A percentile compares a stretch with the other conserved stretches of the same genome.
phyloP scores from a whole-genome alignment of 2,888 invertebrate genomes.

The Pseudococcus jackbeardsleyi region DNA sequence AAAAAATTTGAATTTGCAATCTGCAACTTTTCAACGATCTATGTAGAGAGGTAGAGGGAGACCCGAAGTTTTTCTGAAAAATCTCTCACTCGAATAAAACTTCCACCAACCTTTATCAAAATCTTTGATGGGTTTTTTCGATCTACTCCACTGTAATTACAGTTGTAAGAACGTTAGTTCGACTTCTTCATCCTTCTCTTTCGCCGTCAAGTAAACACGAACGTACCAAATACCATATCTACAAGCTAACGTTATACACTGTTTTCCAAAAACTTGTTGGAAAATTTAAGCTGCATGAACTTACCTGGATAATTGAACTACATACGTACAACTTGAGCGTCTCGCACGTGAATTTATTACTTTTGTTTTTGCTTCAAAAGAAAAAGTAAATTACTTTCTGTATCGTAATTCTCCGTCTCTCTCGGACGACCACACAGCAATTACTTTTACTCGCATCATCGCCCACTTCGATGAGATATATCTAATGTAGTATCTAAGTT shows the following conservation, averaged over 20 bases:
- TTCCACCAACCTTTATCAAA: no score
- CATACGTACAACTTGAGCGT: not conserved
- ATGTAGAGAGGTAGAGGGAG: no score
- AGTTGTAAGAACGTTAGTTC: no score
- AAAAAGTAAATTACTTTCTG: not conserved
- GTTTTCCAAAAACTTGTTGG: not conserved
- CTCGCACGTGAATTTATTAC: constrained; percentile 2
- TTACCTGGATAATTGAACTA: not conserved
- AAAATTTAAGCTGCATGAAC: not conserved
- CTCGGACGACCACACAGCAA: not conserved
- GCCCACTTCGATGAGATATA: not conserved
- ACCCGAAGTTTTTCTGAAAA: no score
- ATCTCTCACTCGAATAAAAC: no score
- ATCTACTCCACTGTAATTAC: no score
- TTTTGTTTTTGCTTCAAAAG: not conserved
- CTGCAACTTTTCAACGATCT: no score
- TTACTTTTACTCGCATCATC: constrained; percentile 10
- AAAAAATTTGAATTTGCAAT: no score
- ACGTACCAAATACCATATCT: not conserved
- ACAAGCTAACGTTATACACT: not conserved
- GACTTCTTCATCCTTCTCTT: not conserved
- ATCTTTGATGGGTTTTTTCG: no score
- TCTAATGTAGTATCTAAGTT: not conserved
- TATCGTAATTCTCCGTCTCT: not conserved
- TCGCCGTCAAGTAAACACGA: not conserved